Evolutionary conservation across 1,140 invertebrate genomes (phyloP), one percentile per base, ranked within the genome.

Genomic region (Lepidotrigona ventralis): DNA sequence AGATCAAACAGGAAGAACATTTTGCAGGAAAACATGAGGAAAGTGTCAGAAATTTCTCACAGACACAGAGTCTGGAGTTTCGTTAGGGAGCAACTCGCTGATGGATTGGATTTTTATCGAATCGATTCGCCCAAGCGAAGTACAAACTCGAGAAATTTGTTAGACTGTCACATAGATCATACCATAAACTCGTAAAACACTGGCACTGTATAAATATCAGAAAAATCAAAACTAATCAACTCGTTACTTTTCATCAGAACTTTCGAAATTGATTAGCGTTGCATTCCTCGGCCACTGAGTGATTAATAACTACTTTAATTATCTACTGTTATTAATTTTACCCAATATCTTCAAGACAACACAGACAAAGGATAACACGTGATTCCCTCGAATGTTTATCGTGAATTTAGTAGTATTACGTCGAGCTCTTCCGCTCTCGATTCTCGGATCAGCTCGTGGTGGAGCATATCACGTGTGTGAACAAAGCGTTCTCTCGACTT

Each of bases 371-470:
- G 39, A 8, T 46, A 39, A 39, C 39, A 39, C 39, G 39, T 6
- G 39, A 39, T 5, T 46, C 39, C 29, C 9, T 53, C 73, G 33
- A 58, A n/a, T 66, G 63, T 82, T 82, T 82, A 69, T 69, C 80
- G 73, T 58, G 73, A 82, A 77, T 82, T 68, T 82, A 69, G 29
- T 15, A 26, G 23, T 58, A 6, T 63, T 19, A 56, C 11, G 6
- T 14, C 46, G 79, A 66, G 71, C 72, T 21, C 23, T 51, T 74
- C 26, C 46, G 11, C 21, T 63, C 21, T 63, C 76, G 58, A 76
- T 77, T 73, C 54, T 66, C 29, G 73, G 72, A 76, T 77, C 72
- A 82, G 63, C 60, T 53, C n/a, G 26, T 39, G 70, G 51, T 39
- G 11, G 46, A 64, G 54, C 70, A 74, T 64, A 71, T 80, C 69